Base-by-base conservation (phyloP, 2,888 invertebrate genomes). In the Lucinisca nassula region DNA sequence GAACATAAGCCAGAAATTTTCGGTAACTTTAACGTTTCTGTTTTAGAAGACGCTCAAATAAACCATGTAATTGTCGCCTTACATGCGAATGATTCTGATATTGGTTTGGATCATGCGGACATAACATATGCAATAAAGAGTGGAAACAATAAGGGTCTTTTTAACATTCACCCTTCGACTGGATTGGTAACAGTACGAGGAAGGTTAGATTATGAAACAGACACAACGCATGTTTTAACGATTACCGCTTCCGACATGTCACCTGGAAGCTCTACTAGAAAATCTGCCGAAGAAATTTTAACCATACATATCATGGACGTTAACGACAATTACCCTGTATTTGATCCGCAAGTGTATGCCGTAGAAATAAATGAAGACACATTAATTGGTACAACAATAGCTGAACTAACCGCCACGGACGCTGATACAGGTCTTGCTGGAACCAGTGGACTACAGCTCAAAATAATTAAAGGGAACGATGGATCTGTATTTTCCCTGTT, bases 281-380 rank as follows among this genome's bases (percentile, higher is more conserved):
- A 40, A 58, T 84, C 81, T 70, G 87, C 85, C 38, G 80, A 81
- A 49, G 70, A 79, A 10, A 99, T 98, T 0, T 98, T 99, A 80
- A 99, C 98, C 97, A 98, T 99, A 96, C 99, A 99, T 97, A 98
- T 99, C 38, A 97, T 98, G 89, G 99, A 99, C 96, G 97, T 98
- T 90, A 99, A 99, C 96, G 99, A 99, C 97, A 99, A 99, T 96
- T 98, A 98, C 3, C 99, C 99, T 0, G 97, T 98, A 86, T 99
- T 99, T 96, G 98, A 98, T 96, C 98, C 98, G 0, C 98, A 98
- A 97, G 98, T 98, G 90, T 98, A 99, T 97, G 98, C 98, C 90
- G 98, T 98, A 94, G 98, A 98, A 96, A 97, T 99, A 89, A 97
- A 97, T 93, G 99, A 99, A 97, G 98, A 98, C 96, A 98, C 98